Evolutionary conservation across 2,797 vertebrate genomes (phyloP).

Genomic region (Malurus leucopterus): DNA sequence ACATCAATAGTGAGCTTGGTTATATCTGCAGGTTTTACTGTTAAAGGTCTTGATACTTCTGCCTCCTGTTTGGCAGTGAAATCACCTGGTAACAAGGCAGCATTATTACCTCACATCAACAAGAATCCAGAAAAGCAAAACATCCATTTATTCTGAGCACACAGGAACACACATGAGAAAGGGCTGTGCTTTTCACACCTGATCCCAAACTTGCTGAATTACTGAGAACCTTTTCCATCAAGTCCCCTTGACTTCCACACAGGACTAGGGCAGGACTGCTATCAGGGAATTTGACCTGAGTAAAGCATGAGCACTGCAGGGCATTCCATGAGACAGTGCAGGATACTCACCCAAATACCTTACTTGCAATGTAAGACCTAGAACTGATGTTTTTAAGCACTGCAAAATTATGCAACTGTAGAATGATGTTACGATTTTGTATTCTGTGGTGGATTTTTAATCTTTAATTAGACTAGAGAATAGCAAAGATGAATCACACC

Average conservation of each 20-base stretch:
- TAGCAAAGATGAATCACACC: conserved; percentile 36
- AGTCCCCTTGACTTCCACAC: neutral
- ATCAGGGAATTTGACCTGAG: neutral
- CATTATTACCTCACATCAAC: neutral
- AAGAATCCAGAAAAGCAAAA: neutral
- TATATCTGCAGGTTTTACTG: neutral
- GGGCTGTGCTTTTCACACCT: neutral
- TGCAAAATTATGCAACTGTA: neutral
- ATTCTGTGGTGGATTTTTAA: conserved; percentile 24
- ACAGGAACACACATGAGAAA: fast-evolving
- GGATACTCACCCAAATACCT: neutral
- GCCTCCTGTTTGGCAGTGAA: neutral
- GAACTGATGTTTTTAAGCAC: neutral
- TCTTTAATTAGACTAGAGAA: conserved; percentile 43
- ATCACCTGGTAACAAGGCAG: neutral
- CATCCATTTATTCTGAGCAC: neutral
- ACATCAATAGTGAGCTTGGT: neutral
- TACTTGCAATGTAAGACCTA: neutral
- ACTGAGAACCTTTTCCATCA: neutral
- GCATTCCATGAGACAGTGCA: neutral
- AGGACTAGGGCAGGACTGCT: neutral
- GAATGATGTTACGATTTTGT: neutral
- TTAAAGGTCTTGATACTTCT: neutral
- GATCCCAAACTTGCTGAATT: neutral
- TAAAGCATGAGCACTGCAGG: neutral